These are phyloP conservation scores for Dusona sp. DNA, from an alignment of 2,888 invertebrate genomes.

Conservation along the genomic window DNA sequence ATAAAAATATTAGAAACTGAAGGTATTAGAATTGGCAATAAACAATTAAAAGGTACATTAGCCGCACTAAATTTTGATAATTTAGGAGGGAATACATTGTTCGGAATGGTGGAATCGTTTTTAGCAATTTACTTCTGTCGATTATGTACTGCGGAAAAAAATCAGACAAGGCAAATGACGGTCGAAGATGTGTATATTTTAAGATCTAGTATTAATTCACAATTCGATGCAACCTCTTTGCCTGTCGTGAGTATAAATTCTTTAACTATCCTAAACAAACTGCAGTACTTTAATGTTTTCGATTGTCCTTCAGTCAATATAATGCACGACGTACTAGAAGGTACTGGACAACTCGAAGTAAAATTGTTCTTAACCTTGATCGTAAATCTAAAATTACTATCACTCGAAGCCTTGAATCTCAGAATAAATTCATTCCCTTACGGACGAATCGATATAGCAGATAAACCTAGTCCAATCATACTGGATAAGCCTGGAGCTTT, in stretches of 20 bases:
- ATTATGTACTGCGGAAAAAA: background rate
- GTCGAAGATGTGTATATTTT: background rate
- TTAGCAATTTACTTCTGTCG: background rate
- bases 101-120: background rate
- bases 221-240: background rate
- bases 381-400: background rate
- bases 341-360: background rate
- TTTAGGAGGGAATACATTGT: background rate
- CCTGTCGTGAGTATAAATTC: background rate
- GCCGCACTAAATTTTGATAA: background rate
- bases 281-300: background rate
- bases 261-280: background rate
- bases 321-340: background rate
- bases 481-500: slow-evolving; percentile 61
- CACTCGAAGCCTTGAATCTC: background rate
- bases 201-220: background rate
- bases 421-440: slow-evolving; percentile 50
- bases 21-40: background rate
- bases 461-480: slow-evolving; percentile 67
- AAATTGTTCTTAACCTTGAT: background rate
- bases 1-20: background rate
- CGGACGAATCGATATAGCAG: slow-evolving; percentile 52
- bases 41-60: background rate
- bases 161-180: background rate
- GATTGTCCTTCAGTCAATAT: slow-evolving; percentile 4